Base-by-base conservation (phyloP, 2,797 vertebrate genomes). In the Melanogrammus aeglefinus region DNA sequence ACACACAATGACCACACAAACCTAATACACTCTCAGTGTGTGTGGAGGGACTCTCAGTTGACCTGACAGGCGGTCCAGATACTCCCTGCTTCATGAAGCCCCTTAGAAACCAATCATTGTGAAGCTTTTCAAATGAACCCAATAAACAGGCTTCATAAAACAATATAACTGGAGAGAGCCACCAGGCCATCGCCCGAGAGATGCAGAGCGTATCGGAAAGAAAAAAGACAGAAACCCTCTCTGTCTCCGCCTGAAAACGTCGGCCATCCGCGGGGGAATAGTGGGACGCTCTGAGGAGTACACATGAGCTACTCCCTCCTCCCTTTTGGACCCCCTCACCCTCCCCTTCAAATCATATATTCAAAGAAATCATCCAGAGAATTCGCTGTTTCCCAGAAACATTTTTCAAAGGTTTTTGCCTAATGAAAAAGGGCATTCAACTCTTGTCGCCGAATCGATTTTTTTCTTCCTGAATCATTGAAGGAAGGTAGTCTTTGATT, bases 61-160 rank as follows among this genome's bases (percentile, higher is more conserved):
- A 77, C 77, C 16, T 38, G 77, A 71, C 33, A 21, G 70, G 74
- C 70, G 6, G 33, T 73, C 80, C 44, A 79, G 71, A 82, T 51
- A 66, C 57, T 63, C 35, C 70, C 80, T 79, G 79, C 35, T 72
- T 76, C 80, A 69, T 66, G 77, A 84, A 83, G 71, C 76, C 86
- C 78, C 77, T 27, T 7, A 70, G 72, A 86, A 90, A 76, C 77
- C 87, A 82, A 85, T 89, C 89, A 80, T 21, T 2, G 44, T 31
- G 41, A 81, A 73, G 75, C 72, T 38, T 18, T 73, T 10, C 72
- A 73, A 21, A 38, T 6, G 31, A 2, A 73, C 29, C 12, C 31
- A 9, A 18, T 2, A 33, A 29, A 2, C 31, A 14, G 35, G 72
- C 36, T 9, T 39, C 35, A 63, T n/a, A n/a, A 63, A 63, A 63